Base-by-base conservation (phyloP, 1,140 invertebrate genomes). In the Drosophila littoralis region DNA sequence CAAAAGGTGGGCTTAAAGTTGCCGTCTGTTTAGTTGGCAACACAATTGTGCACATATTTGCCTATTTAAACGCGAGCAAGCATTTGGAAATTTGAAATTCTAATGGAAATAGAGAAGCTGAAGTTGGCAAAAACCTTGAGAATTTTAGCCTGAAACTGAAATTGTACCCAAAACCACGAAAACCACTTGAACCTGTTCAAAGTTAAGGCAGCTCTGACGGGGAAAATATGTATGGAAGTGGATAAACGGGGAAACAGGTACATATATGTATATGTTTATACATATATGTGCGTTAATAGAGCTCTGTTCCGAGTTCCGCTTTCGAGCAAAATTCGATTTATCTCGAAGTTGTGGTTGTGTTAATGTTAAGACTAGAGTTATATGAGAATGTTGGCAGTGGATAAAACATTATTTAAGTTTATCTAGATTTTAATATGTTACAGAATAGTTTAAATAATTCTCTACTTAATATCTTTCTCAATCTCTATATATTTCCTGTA, bases 1-100 rank as follows among this genome's bases (percentile, higher is more conserved):
- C 7, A 4, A 22, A 22, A 4, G 12, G 55, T 36, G 51, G 38
- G 6, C 6, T 10, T 46, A 13, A 50, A 51, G n/a, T 43, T 35
- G 22, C 50, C 36, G 42, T 28, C 55, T 55, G 54, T 9, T 17
- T 43, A 73, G 77, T 61, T 42, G 75, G 69, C 68, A 72, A 61
- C 80, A 71, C 80, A 88, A 77, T 89, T 89, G 77, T 73, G 69
- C 58, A 83, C 69, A 83, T 88, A 89, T 89, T 88, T 88, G 73
- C 51, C 79, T 69, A 89, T 70, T 89, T 77, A 55, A 83, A 68
- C 71, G 75, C 83, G 51, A 43, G 58, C 40, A 61, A 43, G 33
- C 61, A 51, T 59, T 61, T 55, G 48, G 13, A 57, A 66, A 52
- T 71, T 54, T 70, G 17, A 52, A 17, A 64, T 46, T 50, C 65